Evolutionary conservation across 2,113 vertebrate genomes (phyloP), one percentile per base, ranked within the genome.

Genomic region (Melanerpes formicivorus): DNA sequence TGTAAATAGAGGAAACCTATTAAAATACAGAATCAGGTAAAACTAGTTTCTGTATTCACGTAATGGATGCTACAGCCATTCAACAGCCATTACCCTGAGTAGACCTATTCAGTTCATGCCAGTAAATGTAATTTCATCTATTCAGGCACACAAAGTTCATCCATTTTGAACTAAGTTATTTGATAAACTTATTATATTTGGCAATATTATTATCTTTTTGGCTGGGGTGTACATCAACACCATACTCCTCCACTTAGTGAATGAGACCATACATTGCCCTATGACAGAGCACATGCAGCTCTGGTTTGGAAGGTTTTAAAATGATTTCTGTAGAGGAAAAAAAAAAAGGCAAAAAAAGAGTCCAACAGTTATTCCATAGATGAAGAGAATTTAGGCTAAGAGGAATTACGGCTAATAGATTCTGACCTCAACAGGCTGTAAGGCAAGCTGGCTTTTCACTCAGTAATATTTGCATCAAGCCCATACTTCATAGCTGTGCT

Each of bases 361-460:
- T 22, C 11, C 69, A 90, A 91, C 89, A 46, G n/a, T 42, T 76
- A 42, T 46, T 60, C 69, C 50, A 46, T 13, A 80, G 84, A 80
- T 74, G 58, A 89, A 75, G 71, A 85, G 69, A 94, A 89, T 80
- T 94, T 60, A 82, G 75, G 60, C 63, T 83, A 70, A 70, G 64
- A 93, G 72, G 87, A 93, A 71, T 87, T 85, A 94, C 25, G 18
- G 84, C 69, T 96, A 93, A 96, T 93, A 89, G 87, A 92, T 77
- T 96, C 96, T 96, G 96, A 93, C 94, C 81, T 96, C 95, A 94
- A 84, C 89, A 69, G 84, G 82, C 95, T 91, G 7, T 87, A 96
- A 93, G 2, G 40, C 91, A 93, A 72, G 34, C 69, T 67, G 66
- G 75, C 73, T 91, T 94, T 93, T 80, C 89, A 74, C 87, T 96